Conservation (phyloP, 2,888 invertebrate genomes). For the Ecliptopera silaceata region DNA sequence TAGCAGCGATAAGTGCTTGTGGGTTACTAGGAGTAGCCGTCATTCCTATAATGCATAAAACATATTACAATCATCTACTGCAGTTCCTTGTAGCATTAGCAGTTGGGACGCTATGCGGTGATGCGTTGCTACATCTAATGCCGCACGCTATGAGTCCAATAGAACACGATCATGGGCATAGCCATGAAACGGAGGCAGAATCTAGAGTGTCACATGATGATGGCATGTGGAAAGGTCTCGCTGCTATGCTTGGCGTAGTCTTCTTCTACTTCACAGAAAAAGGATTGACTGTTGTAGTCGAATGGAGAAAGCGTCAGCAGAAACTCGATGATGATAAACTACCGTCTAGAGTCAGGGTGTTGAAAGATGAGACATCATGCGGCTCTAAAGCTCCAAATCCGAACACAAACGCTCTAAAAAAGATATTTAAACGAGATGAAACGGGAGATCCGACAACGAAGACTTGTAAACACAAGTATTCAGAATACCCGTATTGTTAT, state of each 20-base stretch:
- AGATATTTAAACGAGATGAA: constrained; percentile 72
- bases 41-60: constrained; percentile 95
- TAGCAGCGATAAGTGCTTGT: constrained; percentile 92
- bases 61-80: constrained; percentile 93
- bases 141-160: constrained; percentile 89
- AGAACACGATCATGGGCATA: constrained; percentile 46
- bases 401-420: constrained; percentile 67
- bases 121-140: constrained; percentile 94
- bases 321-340: constrained; percentile 85
- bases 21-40: constrained; percentile 94
- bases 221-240: constrained; percentile 93
- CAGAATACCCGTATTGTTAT: constrained; percentile 94
- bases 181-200: constrained; percentile 42
- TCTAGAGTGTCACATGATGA: constrained; percentile 78
- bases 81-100: constrained; percentile 97
- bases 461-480: constrained; percentile 93
- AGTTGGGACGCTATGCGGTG: constrained; percentile 95
- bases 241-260: constrained; percentile 91
- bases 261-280: constrained; percentile 96
- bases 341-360: constrained; percentile 87
- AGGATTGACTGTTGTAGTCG: constrained; percentile 89
- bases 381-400: constrained; percentile 68
- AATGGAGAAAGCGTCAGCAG: constrained; percentile 90
- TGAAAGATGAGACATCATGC: constrained; percentile 85
- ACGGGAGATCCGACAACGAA: constrained; percentile 82